phyloP scores from a whole-genome alignment of 1,140 invertebrate genomes.

The Aculops lycopersici region DNA sequence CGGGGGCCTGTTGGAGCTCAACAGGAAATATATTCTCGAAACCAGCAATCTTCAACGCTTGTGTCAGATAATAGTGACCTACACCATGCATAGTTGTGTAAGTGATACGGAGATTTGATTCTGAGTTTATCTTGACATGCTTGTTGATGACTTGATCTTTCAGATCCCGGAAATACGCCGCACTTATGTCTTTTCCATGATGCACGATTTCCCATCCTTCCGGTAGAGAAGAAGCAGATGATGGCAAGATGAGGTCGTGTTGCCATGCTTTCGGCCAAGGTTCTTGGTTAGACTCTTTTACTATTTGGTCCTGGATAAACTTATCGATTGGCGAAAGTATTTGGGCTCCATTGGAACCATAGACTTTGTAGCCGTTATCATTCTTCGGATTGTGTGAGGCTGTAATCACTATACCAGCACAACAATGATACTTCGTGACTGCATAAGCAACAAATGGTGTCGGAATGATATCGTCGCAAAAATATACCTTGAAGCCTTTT shows the following conservation, averaged over 20 bases:
- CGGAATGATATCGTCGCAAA: constrained; percentile 46
- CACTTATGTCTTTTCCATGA: constrained; percentile 18
- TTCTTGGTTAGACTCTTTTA: constrained; percentile 29
- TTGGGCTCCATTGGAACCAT: constrained; percentile 74
- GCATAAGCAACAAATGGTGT: constrained; percentile 74
- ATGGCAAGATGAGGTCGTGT: constrained; percentile 13
- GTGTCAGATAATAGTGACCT: constrained; percentile 39
- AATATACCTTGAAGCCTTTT: constrained; percentile 39
- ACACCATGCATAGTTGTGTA: constrained; percentile 97
- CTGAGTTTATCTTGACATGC: constrained; percentile 12
- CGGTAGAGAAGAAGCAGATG: constrained; percentile 21
- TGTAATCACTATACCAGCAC: constrained; percentile 71
- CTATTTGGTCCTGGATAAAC: constrained; percentile 42
- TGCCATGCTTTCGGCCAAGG: constrained; percentile 35
- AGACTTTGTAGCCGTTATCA: constrained; percentile 97
- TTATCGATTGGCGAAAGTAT: constrained; percentile 72
- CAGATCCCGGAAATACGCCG: constrained; percentile 10
- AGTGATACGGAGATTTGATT: constrained; percentile 17
- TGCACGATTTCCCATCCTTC: not conserved
- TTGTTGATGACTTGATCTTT: constrained; percentile 9
- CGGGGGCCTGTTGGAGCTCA: constrained; percentile 43
- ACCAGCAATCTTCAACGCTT: constrained; percentile 36
- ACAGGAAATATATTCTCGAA: constrained; percentile 36
- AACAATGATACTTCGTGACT: constrained; percentile 30
- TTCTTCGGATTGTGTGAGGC: constrained; percentile 96